These are phyloP conservation scores for Sinocyclocheilus rhinocerous DNA, from an alignment of 2,113 vertebrate species.

Conservation along the genomic window DNA sequence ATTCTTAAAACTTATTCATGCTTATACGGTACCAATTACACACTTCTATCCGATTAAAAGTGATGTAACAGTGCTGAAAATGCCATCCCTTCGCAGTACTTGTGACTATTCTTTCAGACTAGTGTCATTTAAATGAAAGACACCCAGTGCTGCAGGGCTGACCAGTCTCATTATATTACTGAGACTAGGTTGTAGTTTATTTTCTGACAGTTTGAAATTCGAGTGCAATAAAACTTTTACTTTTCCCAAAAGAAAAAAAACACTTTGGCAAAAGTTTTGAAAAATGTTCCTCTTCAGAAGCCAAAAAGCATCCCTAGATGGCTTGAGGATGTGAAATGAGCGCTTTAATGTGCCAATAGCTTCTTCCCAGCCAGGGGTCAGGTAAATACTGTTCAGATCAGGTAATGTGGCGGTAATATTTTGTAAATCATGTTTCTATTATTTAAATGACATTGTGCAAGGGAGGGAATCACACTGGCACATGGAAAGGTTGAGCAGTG, in stretches of 20 bases:
- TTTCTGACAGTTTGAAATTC: conserved; percentile 32
- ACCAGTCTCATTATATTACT: conserved; percentile 33
- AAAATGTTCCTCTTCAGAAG: conserved; percentile 11
- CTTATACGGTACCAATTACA: conserved; percentile 45
- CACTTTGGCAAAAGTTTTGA: conserved; percentile 35
- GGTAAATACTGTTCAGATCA: conserved; percentile 58
- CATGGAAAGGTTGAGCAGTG: conserved; percentile 35
- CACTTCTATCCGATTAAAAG: conserved; percentile 24
- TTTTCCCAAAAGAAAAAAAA: conserved; percentile 12
- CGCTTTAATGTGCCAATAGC: conserved; percentile 32
- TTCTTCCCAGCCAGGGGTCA: conserved; percentile 40
- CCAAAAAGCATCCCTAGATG: conserved; percentile 12
- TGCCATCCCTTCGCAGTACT: conserved; percentile 43
- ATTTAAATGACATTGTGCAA: conserved; percentile 52
- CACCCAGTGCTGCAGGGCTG: conserved; percentile 34
- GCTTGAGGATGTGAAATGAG: conserved; percentile 21
- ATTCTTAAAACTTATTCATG: conserved; percentile 41
- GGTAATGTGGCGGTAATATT: conserved; percentile 44
- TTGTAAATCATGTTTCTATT: conserved; percentile 54
- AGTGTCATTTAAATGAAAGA: conserved; percentile 42
- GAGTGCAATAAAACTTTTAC: conserved; percentile 31
- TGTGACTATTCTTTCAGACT: conserved; percentile 32
- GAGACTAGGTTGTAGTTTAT: neutral
- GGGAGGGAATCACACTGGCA: conserved; percentile 45
- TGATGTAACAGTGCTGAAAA: conserved; percentile 43